Percentiles rank a stretch among this genome's conserved stretches.
Conservation (phyloP, 2,113 vertebrate genomes). For the Genyomyrus donnyi region DNA sequence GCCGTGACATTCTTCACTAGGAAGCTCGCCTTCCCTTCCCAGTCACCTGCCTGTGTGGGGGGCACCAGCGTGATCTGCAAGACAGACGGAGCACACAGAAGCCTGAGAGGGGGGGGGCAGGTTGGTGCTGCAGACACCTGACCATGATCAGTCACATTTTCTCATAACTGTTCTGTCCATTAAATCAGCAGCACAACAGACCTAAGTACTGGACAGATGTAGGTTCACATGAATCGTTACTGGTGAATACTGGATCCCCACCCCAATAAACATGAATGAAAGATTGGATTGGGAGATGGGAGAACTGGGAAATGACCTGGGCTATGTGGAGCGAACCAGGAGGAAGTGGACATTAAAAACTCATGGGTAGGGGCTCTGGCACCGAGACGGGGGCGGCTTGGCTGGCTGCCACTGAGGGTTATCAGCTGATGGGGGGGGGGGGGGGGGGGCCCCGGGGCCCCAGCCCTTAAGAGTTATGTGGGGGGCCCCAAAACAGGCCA, state of each 20-base stretch:
- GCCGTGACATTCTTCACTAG: slow-evolving; percentile 62
- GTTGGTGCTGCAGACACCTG: not conserved
- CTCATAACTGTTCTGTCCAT: not conserved
- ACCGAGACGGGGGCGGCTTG: not conserved
- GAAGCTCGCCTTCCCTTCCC: slow-evolving; percentile 70
- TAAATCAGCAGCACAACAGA: not conserved
- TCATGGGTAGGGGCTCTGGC: not conserved
- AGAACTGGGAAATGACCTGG: not conserved
- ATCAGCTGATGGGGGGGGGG: not conserved
- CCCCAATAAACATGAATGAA: not conserved
- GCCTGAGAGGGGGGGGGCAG: not conserved
- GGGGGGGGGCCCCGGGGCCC: no score
- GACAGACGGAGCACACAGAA: not conserved
- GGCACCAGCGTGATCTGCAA: slow-evolving; percentile 43
- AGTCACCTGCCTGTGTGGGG: slow-evolving; percentile 55
- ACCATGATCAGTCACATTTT: not conserved
- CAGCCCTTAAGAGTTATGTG: no score
- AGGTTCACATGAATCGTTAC: not conserved
- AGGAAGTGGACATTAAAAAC: not conserved
- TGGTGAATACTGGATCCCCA: not conserved
- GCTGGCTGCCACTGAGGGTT: not conserved
- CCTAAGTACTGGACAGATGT: not conserved
- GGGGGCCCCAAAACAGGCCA: no score
- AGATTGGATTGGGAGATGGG: not conserved
- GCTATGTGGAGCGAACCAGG: not conserved